phyloP scores from a whole-genome alignment of 2,113 vertebrate genomes.

The Percina caprodes region DNA sequence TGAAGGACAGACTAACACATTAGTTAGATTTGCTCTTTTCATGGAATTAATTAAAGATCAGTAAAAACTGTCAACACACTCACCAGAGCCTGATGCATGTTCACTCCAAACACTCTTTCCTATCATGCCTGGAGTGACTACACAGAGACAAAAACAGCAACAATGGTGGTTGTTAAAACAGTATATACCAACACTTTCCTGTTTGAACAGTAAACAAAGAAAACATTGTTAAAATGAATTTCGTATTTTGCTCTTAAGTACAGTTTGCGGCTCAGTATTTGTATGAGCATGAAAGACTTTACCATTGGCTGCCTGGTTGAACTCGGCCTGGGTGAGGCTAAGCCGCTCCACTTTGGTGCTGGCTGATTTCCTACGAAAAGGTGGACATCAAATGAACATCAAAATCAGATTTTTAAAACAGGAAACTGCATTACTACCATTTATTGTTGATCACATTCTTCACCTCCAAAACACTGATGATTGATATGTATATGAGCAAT shows the following conservation, averaged over 20 bases:
- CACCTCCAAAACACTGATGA: constrained; percentile 2
- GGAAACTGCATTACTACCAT: constrained; percentile 3
- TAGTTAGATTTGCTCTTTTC: not conserved
- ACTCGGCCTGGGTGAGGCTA: constrained; percentile 80
- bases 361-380: constrained; percentile 77
- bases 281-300: not conserved
- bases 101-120: constrained; percentile 83
- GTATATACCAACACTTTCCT: not conserved
- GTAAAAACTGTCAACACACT: constrained; percentile 9
- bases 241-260: not conserved
- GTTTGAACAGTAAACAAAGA: not conserved
- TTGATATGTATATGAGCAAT: constrained; percentile 10
- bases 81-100: constrained; percentile 79
- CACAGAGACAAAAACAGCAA: constrained; percentile 4
- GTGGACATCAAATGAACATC: constrained; percentile 26
- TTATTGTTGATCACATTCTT: not conserved
- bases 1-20: not conserved
- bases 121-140: constrained; percentile 79
- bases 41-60: not conserved
- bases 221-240: not conserved
- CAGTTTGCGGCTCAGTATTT: not conserved
- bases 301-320: constrained; percentile 76
- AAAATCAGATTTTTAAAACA: constrained; percentile 51
- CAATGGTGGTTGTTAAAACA: not conserved
- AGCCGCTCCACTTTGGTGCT: constrained; percentile 76